Base-by-base conservation (phyloP, 2,797 vertebrate species). In the Acipenser oxyrinchus region DNA sequence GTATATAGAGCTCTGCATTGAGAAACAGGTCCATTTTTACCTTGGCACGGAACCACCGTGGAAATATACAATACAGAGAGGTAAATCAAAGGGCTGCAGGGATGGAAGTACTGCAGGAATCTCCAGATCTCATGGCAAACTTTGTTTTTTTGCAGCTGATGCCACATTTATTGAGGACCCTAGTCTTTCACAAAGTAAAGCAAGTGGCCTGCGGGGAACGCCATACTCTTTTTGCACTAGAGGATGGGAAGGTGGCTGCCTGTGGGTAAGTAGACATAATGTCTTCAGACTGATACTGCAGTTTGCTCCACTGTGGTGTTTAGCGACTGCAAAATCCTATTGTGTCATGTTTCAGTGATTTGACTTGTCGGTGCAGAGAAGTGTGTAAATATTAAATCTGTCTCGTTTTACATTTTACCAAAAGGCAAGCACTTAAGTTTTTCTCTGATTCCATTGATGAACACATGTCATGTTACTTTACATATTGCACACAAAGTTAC, bases 201-300 rank as follows among this genome's bases (percentile, higher is more conserved):
- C 78, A 83, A 85, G 83, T 88, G 88, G 74, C 86, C 87, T 91
- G 79, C 8, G 12, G 79, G 79, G 84, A 91, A 83, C 77, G 79
- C 75, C 87, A 83, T 75, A 52, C 79, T 73, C 73, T 84, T 81
- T 88, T 84, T 78, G 74, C 73, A 49, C 65, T 87, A 81, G 84
- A 84, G 70, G 84, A 88, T 68, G 83, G 82, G 80, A 85, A 74
- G 49, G 81, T 87, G 81, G 80, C 84, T 83, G 86, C 84, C 73
- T 82, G 66, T 82, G 83, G 94, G 96, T 98, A 85, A 97, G 95
- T 96, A 77, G 78, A 71, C 71, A 51, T 76, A 72, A 0, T 10
- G 70, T 79, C 73, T 73, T 55, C 51, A 65, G 63, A 70, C 64
- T 62, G 7, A n/a, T 10, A 37, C 67, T 70, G 60, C 52, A n/a